Base-by-base conservation (phyloP, 2,113 vertebrate genomes). In the Kryptolebias marmoratus region DNA sequence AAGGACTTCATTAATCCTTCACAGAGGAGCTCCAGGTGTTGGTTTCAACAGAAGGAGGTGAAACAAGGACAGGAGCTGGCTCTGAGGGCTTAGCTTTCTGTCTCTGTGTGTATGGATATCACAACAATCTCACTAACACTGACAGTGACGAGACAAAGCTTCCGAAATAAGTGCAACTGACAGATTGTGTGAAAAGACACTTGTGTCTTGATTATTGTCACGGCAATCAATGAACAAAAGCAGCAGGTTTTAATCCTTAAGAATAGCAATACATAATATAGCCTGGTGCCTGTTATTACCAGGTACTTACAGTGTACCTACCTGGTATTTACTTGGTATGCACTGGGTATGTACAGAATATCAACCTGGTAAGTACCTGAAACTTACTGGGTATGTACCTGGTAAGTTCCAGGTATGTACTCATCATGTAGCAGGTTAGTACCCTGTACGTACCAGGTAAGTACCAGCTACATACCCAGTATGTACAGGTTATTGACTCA, bases 1-100 rank as follows among this genome's bases (percentile, higher is more conserved):
- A 80, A 76, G 75, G 60, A 61, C 73, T 81, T 79, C 77, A 88
- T 87, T 74, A 79, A 67, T 72, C 53, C 73, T 68, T 64, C 59
- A 50, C 56, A 31, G 22, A 22, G 22, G 56, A 84, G 69, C 54
- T 74, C 67, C 79, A n/a, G 75, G 73, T 82, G 85, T 78, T 74
- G 69, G 56, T 68, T 73, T 77, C 65, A 59, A 77, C 75, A 75
- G 69, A 42, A 64, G 64, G 48, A 81, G 81, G 71, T 61, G 64
- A 81, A 55, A 61, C 64, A 49, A 11, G 11, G 39, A 4, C 42
- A 12, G 27, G n/a, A 48, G 58, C 70, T 47, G 63, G 58, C 59
- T 15, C 36, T 47, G 52, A 58, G 61, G 14, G 49, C 2, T n/a
- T 31, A 72, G 14, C 27, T 54, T 9, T 54, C 22, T 22, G 27